phyloP scores from a whole-genome alignment of 2,797 vertebrate genomes.

The Harpagifer antarcticus region DNA sequence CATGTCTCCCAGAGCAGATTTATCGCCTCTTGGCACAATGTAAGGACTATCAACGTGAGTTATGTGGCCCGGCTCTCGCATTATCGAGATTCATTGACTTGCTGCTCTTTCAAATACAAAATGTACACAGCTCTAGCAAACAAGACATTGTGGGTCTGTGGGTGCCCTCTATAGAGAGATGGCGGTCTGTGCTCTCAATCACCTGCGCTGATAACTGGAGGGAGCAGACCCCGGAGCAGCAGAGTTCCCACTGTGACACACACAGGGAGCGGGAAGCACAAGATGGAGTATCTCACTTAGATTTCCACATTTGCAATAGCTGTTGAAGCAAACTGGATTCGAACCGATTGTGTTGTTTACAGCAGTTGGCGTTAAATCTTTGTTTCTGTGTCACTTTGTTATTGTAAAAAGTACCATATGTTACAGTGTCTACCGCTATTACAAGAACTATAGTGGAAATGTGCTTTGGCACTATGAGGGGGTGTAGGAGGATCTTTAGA shows the following conservation, averaged over 20 bases:
- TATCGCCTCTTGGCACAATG: conserved; percentile 88
- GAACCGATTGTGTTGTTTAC: conserved; percentile 27
- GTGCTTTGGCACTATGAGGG: conserved; percentile 16
- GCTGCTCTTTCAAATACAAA: conserved; percentile 85
- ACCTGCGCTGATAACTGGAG: conserved; percentile 71
- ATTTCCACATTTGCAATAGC: conserved; percentile 17
- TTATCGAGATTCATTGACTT: conserved; percentile 93
- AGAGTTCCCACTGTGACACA: conserved; percentile 53
- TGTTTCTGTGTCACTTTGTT: conserved; percentile 19
- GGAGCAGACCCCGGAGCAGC: conserved; percentile 60
- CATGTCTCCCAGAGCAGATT: conserved; percentile 88
- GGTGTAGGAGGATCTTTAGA: conserved; percentile 23
- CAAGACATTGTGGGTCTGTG: conserved; percentile 88
- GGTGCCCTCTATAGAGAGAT: conserved; percentile 93
- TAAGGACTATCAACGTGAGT: conserved; percentile 91
- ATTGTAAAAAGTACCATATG: conserved; percentile 25
- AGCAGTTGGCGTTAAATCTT: conserved; percentile 23
- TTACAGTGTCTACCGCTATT: conserved; percentile 19
- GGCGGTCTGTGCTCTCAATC: conserved; percentile 78
- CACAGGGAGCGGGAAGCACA: conserved; percentile 24
- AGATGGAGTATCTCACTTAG: conserved; percentile 16
- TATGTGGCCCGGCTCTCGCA: conserved; percentile 88
- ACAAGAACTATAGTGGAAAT: not conserved
- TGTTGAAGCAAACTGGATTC: conserved; percentile 18
- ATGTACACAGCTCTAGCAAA: conserved; percentile 79